Evolutionary conservation across 2,113 vertebrate species (phyloP).

Genomic region (Rhinolophus ferrumequinum): DNA sequence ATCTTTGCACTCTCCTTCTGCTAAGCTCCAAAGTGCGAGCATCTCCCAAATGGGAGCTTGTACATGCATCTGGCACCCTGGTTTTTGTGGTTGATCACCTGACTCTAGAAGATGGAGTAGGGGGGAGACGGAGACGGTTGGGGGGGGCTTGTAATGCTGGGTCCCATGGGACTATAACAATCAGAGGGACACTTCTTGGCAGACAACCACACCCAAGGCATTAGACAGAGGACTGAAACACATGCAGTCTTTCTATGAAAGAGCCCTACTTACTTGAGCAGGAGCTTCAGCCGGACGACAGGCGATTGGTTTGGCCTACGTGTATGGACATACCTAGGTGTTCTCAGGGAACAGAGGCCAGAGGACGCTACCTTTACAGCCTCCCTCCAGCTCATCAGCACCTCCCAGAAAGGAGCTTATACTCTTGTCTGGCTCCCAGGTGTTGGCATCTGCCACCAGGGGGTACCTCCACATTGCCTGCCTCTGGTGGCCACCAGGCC

Average conservation of each 20-base stretch:
- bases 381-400: neutral
- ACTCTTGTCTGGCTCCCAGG: neutral
- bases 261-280: neutral
- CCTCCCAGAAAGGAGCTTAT: neutral
- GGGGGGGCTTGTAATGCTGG: neutral
- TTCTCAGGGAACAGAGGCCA: neutral
- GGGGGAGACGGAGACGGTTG: too few relatives aligned
- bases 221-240: neutral
- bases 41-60: neutral
- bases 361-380: neutral
- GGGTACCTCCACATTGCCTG: neutral
- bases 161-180: neutral
- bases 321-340: neutral
- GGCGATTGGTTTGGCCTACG: too few relatives aligned
- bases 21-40: neutral
- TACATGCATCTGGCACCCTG: rapidly evolving
- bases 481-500: neutral
- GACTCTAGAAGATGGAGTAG: too few relatives aligned
- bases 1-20: too few relatives aligned
- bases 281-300: neutral
- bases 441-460: neutral
- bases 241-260: too few relatives aligned
- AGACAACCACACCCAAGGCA: too few relatives aligned
- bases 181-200: neutral
- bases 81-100: neutral